Conservation (phyloP, 2,888 invertebrate species). For the Hipparchia sbordonii region DNA sequence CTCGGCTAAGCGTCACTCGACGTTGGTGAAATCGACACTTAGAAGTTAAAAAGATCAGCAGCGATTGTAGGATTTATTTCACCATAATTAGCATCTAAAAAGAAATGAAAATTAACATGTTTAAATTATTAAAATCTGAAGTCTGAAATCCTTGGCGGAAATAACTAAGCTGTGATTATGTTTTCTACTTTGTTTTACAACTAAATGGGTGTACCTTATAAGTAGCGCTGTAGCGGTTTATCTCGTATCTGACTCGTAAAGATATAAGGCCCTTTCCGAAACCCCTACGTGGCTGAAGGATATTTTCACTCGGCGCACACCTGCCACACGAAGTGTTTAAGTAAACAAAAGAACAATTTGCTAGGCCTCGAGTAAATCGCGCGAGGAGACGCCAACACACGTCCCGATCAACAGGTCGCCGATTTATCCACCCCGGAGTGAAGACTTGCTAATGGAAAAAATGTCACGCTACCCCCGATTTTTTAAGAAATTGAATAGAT, state of each 20-base stretch:
- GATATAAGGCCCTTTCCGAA: background rate
- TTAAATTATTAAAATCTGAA: too few species aligned
- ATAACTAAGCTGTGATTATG: too few species aligned
- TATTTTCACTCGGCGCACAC: conserved; percentile 23
- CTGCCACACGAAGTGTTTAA: conserved; percentile 33
- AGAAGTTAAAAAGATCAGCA: too few species aligned
- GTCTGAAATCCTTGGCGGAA: too few species aligned
- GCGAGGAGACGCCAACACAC: conserved; percentile 53
- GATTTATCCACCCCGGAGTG: conserved; percentile 61
- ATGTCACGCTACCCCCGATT: conserved; percentile 61
- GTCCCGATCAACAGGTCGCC: conserved; percentile 72
- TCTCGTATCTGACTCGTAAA: background rate
- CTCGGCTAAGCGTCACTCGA: too few species aligned
- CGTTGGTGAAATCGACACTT: too few species aligned
- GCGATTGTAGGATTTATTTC: too few species aligned
- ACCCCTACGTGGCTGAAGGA: conserved; percentile 3
- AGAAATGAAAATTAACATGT: too few species aligned
- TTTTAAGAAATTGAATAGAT: conserved; percentile 64
- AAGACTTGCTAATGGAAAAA: conserved; percentile 72
- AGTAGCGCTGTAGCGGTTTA: background rate
- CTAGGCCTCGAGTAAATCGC: conserved; percentile 56
- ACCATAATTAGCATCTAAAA: too few species aligned
- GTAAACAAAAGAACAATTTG: conserved; percentile 68
- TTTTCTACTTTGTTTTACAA: background rate
- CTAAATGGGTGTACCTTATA: background rate